Conservation (phyloP, 2,888 invertebrate species). For the Dione vanillae region DNA sequence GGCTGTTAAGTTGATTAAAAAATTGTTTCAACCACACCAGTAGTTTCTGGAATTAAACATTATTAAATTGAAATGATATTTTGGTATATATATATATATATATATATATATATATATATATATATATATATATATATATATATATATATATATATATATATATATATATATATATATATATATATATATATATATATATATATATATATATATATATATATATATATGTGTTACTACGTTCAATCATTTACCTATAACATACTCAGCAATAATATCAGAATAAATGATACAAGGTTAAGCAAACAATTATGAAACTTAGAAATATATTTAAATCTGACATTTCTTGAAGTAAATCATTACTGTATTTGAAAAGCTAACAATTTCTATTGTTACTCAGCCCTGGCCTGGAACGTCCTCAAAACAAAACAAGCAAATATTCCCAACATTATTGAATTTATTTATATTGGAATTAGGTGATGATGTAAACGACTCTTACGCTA, state of each 20-base stretch:
- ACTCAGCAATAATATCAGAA: neutral
- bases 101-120: no score
- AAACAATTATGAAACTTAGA: conserved; percentile 13
- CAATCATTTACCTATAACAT: neutral
- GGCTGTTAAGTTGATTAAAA: no score
- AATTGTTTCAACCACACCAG: no score
- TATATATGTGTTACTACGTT: no score
- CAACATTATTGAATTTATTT: conserved; percentile 63
- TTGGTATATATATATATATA: no score
- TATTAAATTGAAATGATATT: no score
- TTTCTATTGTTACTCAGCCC: conserved; percentile 71
- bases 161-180: no score
- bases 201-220: no score
- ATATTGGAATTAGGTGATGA: conserved; percentile 60
- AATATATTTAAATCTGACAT: conserved; percentile 38
- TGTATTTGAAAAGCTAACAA: conserved; percentile 66
- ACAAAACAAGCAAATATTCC: conserved; percentile 51
- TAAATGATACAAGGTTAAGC: conserved; percentile 20
- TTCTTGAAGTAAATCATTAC: conserved; percentile 51
- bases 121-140: no score
- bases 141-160: no score
- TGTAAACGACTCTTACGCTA: conserved; percentile 55
- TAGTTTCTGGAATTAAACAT: no score
- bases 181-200: no score
- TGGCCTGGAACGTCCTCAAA: conserved; percentile 56